phyloP scores from a whole-genome alignment of 2,888 invertebrate species.

The Drosophila recens region DNA sequence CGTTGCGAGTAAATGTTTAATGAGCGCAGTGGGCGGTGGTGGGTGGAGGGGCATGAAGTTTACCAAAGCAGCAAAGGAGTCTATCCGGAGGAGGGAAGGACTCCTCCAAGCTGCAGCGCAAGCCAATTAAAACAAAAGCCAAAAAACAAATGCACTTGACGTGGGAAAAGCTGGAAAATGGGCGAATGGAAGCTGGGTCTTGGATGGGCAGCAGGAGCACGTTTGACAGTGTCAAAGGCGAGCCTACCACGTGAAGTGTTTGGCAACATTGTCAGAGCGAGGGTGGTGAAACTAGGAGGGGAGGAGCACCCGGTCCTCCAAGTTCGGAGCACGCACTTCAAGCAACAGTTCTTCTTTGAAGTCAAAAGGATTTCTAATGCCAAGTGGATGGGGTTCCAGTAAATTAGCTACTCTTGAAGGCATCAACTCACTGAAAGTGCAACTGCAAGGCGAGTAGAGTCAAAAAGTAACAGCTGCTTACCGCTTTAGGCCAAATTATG shows the following conservation, averaged over 20 bases:
- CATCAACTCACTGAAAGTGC: slow-evolving; percentile 11
- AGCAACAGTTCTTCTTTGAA: slow-evolving; percentile 80
- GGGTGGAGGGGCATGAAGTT: slow-evolving; percentile 27
- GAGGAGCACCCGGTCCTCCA: background rate
- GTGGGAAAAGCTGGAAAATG: slow-evolving; percentile 29
- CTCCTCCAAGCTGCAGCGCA: slow-evolving; percentile 67
- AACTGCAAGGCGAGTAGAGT: slow-evolving; percentile 23
- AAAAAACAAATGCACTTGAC: slow-evolving; percentile 78
- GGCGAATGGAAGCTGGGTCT: slow-evolving; percentile 12
- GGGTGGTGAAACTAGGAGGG: background rate
- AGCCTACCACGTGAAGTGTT: slow-evolving; percentile 73
- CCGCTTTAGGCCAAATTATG: slow-evolving; percentile 33
- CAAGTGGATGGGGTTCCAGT: slow-evolving; percentile 45
- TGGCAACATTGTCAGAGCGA: slow-evolving; percentile 62
- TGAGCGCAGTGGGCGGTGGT: slow-evolving; percentile 58
- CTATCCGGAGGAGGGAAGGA: slow-evolving; percentile 1
- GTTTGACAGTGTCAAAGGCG: slow-evolving; percentile 79
- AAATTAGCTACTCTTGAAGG: slow-evolving; percentile 68
- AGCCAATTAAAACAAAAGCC: slow-evolving; percentile 82
- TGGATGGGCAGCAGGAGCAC: slow-evolving; percentile 30
- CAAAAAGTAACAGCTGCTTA: slow-evolving; percentile 42
- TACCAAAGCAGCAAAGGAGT: slow-evolving; percentile 36
- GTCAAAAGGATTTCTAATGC: slow-evolving; percentile 68
- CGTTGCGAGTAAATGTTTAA: slow-evolving; percentile 80
- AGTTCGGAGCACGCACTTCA: slow-evolving; percentile 53